phyloP scores from a whole-genome alignment of 2,113 vertebrate species.

The Leptocoma aspasia region DNA sequence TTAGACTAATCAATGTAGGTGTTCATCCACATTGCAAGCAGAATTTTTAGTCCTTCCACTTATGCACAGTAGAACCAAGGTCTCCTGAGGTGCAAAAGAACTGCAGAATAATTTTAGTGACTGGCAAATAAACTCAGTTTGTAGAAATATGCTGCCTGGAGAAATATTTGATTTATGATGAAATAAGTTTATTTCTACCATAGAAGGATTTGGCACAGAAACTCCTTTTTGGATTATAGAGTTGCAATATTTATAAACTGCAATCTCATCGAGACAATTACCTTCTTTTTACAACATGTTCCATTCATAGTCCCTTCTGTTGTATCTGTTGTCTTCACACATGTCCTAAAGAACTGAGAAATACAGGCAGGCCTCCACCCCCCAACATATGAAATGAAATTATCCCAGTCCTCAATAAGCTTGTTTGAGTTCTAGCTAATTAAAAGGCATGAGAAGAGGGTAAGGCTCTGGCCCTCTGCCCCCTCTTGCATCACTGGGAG shows the following conservation, averaged over 20 bases:
- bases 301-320: not conserved
- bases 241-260: not conserved
- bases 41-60: not conserved
- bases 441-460: not conserved
- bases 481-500: not conserved
- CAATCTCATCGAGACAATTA: not conserved
- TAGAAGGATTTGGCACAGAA: not conserved
- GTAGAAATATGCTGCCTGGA: not conserved
- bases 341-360: not conserved
- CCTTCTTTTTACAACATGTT: not conserved
- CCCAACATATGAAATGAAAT: not conserved
- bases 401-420: not conserved
- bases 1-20: not conserved
- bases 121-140: not conserved
- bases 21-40: not conserved
- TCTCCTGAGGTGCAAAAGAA: not conserved
- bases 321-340: not conserved
- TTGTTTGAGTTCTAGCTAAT: not conserved
- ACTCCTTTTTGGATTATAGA: not conserved
- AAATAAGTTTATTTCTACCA: not conserved
- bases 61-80: not conserved
- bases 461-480: not conserved
- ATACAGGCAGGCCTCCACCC: not conserved
- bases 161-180: not conserved
- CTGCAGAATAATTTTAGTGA: not conserved